These are phyloP conservation scores for Probaryconus sp. DNA, from an alignment of 1,140 invertebrate genomes.

Conservation along the genomic window DNA sequence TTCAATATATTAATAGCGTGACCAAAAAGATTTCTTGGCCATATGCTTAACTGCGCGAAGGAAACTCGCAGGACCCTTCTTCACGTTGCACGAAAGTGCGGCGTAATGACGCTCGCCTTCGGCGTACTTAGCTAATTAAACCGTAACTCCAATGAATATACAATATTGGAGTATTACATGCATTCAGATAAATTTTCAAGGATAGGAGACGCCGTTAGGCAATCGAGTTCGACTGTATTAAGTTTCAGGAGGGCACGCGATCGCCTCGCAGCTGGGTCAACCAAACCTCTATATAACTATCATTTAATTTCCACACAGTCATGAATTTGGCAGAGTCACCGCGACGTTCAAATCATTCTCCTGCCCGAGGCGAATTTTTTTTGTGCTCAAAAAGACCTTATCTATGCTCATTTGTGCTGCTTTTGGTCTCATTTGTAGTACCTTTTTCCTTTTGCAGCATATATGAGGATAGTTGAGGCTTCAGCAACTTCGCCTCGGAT, in stretches of 20 bases:
- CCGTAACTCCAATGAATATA: slow-evolving; percentile 54
- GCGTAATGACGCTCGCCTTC: slow-evolving; percentile 61
- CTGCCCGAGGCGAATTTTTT: too few relatives aligned
- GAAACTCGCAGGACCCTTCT: slow-evolving; percentile 22
- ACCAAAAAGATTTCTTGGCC: slow-evolving; percentile 62
- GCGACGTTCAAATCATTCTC: too few relatives aligned
- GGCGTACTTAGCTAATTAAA: slow-evolving; percentile 73
- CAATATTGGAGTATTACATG: slow-evolving; percentile 23
- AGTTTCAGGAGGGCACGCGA: slow-evolving; percentile 50
- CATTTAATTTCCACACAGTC: slow-evolving; percentile 10
- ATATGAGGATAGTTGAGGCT: too few relatives aligned
- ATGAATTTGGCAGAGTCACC: slow-evolving; percentile 1
- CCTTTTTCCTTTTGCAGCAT: too few relatives aligned
- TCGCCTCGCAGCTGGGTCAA: slow-evolving; percentile 30
- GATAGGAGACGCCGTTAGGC: slow-evolving; percentile 19
- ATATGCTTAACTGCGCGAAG: slow-evolving; percentile 39
- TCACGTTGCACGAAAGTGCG: slow-evolving; percentile 62
- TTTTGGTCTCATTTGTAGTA: too few relatives aligned
- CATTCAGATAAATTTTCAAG: slow-evolving; percentile 38
- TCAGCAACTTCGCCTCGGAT: too few relatives aligned
- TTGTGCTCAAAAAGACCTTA: too few relatives aligned
- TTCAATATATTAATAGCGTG: slow-evolving; percentile 52
- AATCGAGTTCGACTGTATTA: slow-evolving; percentile 31
- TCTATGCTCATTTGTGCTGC: too few relatives aligned
- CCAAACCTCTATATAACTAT: slow-evolving; percentile 16